These are phyloP conservation scores for Eledona agricola DNA, from an alignment of 2,888 invertebrate genomes.

Conservation along the genomic window DNA sequence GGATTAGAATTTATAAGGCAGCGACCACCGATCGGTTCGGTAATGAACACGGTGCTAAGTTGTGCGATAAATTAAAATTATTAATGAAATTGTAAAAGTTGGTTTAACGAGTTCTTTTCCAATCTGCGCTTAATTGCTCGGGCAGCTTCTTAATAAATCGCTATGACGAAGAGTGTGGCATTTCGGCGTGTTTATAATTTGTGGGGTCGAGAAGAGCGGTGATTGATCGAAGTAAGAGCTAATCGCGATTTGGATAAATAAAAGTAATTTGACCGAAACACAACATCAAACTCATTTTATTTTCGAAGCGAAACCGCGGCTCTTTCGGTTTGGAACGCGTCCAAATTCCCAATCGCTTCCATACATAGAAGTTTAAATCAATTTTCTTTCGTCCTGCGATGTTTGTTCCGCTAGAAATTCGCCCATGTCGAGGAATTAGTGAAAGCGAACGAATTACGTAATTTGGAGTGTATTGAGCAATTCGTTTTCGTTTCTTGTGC, in stretches of 20 bases:
- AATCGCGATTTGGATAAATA: no score
- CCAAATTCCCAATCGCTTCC: slow-evolving; percentile 14
- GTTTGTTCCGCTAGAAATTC: slow-evolving; percentile 6
- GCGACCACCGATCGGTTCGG: slow-evolving; percentile 3
- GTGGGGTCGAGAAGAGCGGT: no score
- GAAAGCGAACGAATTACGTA: slow-evolving; percentile 26
- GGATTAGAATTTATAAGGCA: slow-evolving; percentile 19
- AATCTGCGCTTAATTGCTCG: slow-evolving; percentile 8
- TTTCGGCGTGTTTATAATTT: no score
- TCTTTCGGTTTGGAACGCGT: no score
- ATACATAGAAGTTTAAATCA: slow-evolving; percentile 14
- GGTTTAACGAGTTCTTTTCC: slow-evolving; percentile 9
- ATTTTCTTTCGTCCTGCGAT: slow-evolving; percentile 1
- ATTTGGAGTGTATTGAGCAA: slow-evolving; percentile 19
- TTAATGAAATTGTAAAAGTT: slow-evolving; percentile 2
- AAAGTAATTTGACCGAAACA: no score
- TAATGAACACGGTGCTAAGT: slow-evolving; percentile 14
- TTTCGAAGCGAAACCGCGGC: no score
- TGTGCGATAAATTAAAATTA: slow-evolving; percentile 12
- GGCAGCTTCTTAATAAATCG: slow-evolving; percentile 18
- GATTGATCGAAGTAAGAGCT: no score
- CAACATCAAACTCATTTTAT: no score
- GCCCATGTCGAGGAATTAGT: slow-evolving; percentile 14
- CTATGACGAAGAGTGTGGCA: slow-evolving; percentile 9
- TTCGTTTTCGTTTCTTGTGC: slow-evolving; percentile 11